Evolutionary conservation across 2,113 vertebrate species (phyloP).

Genomic region (Candoia aspera): DNA sequence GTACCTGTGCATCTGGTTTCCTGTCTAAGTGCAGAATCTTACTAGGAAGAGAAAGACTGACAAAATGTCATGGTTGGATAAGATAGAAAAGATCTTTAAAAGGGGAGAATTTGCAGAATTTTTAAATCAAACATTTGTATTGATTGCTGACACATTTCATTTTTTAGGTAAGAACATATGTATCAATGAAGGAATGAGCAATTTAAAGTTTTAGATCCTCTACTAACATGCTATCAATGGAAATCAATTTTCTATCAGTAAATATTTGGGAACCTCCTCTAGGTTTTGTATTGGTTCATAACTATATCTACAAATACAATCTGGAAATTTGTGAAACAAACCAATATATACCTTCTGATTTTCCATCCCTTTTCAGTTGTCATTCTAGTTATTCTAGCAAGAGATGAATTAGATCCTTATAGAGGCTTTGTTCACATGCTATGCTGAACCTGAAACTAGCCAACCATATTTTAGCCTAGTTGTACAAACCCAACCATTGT

Average conservation of each 20-base stretch:
- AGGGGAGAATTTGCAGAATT: neutral
- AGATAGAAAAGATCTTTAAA: neutral
- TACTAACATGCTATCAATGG: neutral
- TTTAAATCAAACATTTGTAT: neutral
- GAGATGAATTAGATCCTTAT: neutral
- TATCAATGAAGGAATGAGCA: neutral
- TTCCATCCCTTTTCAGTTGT: neutral
- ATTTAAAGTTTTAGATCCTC: neutral
- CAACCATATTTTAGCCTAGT: neutral
- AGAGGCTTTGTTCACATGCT: neutral
- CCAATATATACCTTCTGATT: neutral
- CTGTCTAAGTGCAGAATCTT: neutral
- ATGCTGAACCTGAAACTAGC: neutral
- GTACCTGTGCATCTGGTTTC: neutral
- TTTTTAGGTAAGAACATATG: neutral
- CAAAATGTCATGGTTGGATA: neutral
- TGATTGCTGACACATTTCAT: neutral
- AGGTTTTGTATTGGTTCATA: neutral
- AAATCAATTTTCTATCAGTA: neutral
- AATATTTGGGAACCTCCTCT: neutral
- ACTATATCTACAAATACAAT: neutral
- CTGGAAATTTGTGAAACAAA: neutral
- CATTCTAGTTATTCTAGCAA: neutral
- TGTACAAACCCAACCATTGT: neutral
- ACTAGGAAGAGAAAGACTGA: neutral